These are phyloP conservation scores for Schizopygopsis malacanthus DNA, from an alignment of 2,797 vertebrate genomes.

Conservation along the genomic window DNA sequence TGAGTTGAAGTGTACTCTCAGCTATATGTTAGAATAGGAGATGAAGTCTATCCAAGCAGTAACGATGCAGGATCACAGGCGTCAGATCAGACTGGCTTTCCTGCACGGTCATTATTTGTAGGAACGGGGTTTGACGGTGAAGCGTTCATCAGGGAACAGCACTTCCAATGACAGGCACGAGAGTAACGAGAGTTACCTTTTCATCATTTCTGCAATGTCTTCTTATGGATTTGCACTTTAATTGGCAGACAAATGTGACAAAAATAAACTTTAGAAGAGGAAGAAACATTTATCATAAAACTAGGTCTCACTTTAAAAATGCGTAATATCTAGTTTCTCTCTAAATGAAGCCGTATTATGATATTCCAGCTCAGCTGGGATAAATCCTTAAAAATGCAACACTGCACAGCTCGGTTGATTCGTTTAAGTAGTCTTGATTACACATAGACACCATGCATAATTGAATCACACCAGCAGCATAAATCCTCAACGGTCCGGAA, in stretches of 20 bases:
- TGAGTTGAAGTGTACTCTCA: background rate
- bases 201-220: background rate
- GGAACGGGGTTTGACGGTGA: background rate
- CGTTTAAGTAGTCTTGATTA: conserved; percentile 53
- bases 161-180: background rate
- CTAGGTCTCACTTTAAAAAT: background rate
- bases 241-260: background rate
- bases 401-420: conserved; percentile 48
- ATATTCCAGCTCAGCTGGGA: conserved; percentile 52
- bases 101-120: background rate
- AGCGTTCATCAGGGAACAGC: background rate
- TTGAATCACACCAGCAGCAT: conserved; percentile 24
- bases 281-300: conserved; percentile 11
- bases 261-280: background rate
- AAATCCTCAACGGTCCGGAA: background rate
- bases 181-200: background rate
- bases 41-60: background rate
- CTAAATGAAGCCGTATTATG: conserved; percentile 16
- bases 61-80: background rate
- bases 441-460: conserved; percentile 44
- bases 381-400: conserved; percentile 56
- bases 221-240: background rate
- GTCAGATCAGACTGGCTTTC: background rate
- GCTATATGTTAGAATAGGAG: background rate
- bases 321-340: conserved; percentile 1